These are phyloP conservation scores for Ornithoptera priamus DNA, from an alignment of 2,888 invertebrate genomes.

Conservation along the genomic window DNA sequence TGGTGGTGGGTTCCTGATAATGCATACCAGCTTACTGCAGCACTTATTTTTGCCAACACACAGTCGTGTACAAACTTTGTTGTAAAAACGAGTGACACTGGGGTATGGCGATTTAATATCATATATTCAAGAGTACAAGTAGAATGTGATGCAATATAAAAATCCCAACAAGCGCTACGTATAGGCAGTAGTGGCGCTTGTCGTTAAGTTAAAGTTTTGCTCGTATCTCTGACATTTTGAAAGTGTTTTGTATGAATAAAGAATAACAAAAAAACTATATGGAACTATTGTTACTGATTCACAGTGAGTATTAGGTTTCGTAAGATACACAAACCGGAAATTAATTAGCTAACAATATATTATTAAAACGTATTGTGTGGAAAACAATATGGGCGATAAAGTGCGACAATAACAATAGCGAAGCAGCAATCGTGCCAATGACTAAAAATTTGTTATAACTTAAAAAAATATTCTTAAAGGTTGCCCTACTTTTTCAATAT, in stretches of 20 bases:
- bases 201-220: too few relatives aligned
- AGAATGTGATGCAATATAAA: too few relatives aligned
- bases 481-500: background rate
- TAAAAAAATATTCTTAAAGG: background rate
- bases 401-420: conserved; percentile 4
- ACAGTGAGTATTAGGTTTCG: background rate
- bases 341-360: conserved; percentile 6
- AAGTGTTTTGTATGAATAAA: background rate
- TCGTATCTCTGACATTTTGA: background rate
- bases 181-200: too few relatives aligned
- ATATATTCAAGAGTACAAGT: too few relatives aligned
- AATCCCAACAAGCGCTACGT: too few relatives aligned
- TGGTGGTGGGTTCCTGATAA: too few relatives aligned
- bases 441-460: background rate
- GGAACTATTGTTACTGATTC: background rate
- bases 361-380: conserved; percentile 8
- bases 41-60: too few relatives aligned
- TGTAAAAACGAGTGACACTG: too few relatives aligned
- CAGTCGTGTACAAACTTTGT: too few relatives aligned
- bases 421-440: background rate
- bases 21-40: too few relatives aligned
- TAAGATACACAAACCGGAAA: background rate
- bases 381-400: background rate
- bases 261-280: background rate
- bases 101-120: too few relatives aligned